Evolutionary conservation across 2,113 vertebrate species (phyloP), one percentile per base, ranked within the genome.

Genomic region (Echinops telfairi): DNA sequence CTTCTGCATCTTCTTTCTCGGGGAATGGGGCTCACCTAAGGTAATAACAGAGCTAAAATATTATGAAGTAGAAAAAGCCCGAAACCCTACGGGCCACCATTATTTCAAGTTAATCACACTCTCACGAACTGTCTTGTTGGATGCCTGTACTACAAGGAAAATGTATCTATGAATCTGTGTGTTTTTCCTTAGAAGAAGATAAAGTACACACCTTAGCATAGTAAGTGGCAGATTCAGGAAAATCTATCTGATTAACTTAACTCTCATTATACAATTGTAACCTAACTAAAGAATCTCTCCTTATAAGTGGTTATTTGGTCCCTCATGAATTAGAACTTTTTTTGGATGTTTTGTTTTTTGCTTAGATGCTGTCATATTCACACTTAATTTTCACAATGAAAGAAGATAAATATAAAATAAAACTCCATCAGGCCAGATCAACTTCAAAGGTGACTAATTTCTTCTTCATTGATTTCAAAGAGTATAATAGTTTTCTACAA

Each of bases 91-190:
- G 80, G 84, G 94, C 91, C 85, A 91, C 94, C 94, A 96, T 97
- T 98, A 98, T 96, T 95, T 97, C 95, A 93, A 97, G 90, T 97
- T 97, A 98, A 97, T 98, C 92, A 96, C 23, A 93, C 38, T 91
- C 71, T 90, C 78, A 95, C 89, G 90, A 93, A 87, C 93, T 97
- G 90, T 95, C 94, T 98, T 96, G 89, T 93, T 97, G 95, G 29
- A 96, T 95, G 31, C 83, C 89, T 92, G 57, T 75, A 89, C 23
- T 1, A 17, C 71, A 96, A 96, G 91, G 93, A 97, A 94, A 97
- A 96, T 94, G 15, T 77, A 78, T 93, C 90, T 95, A 86, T 93
- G 6, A 88, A 88, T 95, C 91, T 96, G 70, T 17, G 0, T 76
- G 70, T 94, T 97, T 97, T 93, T 14, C 36, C 76, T 81, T 86